Percentiles rank a stretch among this genome's conserved stretches.
phyloP scores from a whole-genome alignment of 2,797 vertebrate genomes.

The Eurystomus glaucurus region DNA sequence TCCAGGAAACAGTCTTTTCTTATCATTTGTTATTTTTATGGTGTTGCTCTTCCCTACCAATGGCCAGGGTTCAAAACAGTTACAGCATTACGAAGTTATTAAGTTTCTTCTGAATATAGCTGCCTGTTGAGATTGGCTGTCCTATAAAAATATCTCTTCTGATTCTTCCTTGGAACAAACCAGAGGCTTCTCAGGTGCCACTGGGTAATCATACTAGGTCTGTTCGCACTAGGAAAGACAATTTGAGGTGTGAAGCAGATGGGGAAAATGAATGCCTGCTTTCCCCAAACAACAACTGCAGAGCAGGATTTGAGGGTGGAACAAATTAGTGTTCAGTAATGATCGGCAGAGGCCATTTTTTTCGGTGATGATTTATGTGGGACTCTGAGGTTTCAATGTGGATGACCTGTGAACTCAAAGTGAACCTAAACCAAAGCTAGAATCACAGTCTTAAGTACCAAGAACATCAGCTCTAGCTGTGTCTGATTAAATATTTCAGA shows the following conservation, averaged over 20 bases:
- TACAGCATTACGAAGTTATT: not conserved
- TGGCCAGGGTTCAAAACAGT: not conserved
- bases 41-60: not conserved
- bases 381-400: not conserved
- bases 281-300: not conserved
- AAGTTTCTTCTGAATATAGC: not conserved
- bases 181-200: not conserved
- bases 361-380: not conserved
- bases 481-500: not conserved
- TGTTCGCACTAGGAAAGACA: not conserved
- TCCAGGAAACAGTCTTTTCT: not conserved
- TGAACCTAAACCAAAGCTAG: not conserved
- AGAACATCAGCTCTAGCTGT: not conserved
- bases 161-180: not conserved
- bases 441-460: not conserved
- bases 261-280: not conserved
- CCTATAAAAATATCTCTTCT: not conserved
- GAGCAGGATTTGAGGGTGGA: not conserved
- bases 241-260: not conserved
- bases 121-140: fast-evolving
- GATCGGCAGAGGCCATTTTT: not conserved
- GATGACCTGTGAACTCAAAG: not conserved
- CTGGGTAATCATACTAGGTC: not conserved
- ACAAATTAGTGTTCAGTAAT: not conserved
- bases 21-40: not conserved